These are phyloP conservation scores for Hemitrygon akajei DNA, from an alignment of 2,797 vertebrate genomes.

Conservation along the genomic window DNA sequence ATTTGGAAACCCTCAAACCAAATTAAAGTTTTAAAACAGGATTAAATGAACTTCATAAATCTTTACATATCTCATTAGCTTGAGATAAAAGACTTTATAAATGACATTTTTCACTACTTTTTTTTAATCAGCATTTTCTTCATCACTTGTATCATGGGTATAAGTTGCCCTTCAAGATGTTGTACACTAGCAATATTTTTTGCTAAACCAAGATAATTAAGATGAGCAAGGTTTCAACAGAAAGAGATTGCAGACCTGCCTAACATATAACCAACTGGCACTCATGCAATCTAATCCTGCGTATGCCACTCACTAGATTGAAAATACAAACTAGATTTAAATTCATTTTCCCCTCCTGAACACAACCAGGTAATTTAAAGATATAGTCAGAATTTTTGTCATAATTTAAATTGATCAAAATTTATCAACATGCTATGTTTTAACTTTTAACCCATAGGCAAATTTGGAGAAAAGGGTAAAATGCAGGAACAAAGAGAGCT, in stretches of 20 bases:
- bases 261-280: background rate
- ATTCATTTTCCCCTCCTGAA: background rate
- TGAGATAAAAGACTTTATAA: background rate
- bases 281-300: background rate
- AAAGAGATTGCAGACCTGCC: background rate
- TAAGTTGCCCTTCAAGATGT: too few relatives aligned
- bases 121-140: background rate
- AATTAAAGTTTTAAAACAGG: conserved; percentile 29
- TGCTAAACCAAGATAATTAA: background rate
- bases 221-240: background rate
- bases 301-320: background rate
- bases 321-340: too few relatives aligned
- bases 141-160: background rate
- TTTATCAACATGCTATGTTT: too few relatives aligned
- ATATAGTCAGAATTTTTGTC: too few relatives aligned
- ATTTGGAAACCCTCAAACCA: conserved; percentile 34
- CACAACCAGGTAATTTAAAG: too few relatives aligned
- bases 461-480: too few relatives aligned
- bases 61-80: conserved; percentile 29
- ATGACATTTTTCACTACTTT: too few relatives aligned
- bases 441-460: too few relatives aligned
- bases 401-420: too few relatives aligned
- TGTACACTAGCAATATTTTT: background rate
- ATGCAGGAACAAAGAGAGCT: too few relatives aligned
- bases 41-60: conserved; percentile 30